These are phyloP conservation scores for Panagrolaimus sp. DNA, from an alignment of 1,140 invertebrate species.

Conservation along the genomic window DNA sequence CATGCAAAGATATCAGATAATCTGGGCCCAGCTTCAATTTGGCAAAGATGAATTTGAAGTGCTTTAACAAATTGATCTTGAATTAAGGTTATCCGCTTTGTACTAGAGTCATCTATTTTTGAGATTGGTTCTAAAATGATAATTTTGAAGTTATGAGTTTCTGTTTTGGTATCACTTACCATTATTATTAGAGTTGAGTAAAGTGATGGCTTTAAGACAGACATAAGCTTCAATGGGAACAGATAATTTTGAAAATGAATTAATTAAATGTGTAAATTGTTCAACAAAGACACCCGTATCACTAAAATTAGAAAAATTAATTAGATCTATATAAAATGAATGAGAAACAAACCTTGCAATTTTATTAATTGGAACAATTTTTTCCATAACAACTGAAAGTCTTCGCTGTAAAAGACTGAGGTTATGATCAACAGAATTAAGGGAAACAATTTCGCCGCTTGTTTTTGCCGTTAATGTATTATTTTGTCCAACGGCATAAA, in stretches of 20 bases:
- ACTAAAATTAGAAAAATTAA: conserved; percentile 18
- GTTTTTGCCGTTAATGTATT: conserved; percentile 10
- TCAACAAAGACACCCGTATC: conserved; percentile 59
- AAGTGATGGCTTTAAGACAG: conserved; percentile 60
- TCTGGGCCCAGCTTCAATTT: conserved; percentile 31
- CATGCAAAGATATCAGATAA: conserved; percentile 53
- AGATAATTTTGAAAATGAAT: conserved; percentile 48
- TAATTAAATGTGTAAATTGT: conserved; percentile 55
- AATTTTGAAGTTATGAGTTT: background rate
- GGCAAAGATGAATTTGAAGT: conserved; percentile 52
- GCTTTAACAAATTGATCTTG: conserved; percentile 58
- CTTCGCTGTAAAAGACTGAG: conserved; percentile 46
- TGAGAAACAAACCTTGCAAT: conserved; percentile 24
- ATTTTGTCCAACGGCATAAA: conserved; percentile 16
- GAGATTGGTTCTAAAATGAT: too few relatives aligned
- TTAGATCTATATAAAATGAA: background rate
- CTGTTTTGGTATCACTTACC: background rate
- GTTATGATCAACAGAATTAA: conserved; percentile 36
- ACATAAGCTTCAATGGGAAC: conserved; percentile 59
- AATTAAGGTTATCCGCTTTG: conserved; percentile 44
- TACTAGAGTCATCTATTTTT: background rate
- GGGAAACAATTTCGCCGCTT: conserved; percentile 33
- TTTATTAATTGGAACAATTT: conserved; percentile 55
- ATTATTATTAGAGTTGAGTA: conserved; percentile 37
- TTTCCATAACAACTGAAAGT: conserved; percentile 47